Evolutionary conservation across 2,113 vertebrate genomes (phyloP), one percentile per base, ranked within the genome.

Genomic region (Muntiacus muntjak): DNA sequence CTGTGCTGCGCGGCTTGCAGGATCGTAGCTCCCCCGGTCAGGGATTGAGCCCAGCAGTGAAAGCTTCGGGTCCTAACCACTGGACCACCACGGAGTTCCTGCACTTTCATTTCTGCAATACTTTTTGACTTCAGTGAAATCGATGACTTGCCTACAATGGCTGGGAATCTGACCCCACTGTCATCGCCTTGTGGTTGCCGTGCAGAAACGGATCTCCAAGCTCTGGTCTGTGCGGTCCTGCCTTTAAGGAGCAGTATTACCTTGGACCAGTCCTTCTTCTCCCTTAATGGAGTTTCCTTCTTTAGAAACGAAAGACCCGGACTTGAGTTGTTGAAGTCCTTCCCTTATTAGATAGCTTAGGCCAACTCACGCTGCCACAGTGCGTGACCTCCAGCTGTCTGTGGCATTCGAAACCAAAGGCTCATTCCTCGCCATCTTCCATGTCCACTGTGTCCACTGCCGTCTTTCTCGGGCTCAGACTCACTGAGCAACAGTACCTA

Each of bases 141-240:
- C 0, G 26, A 30, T 25, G 36, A 3, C 45, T 50, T 67, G 54
- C 33, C 43, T 2, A 0, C 12, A 1, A 8, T 0, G 67, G 11
- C 47, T 11, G 25, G 26, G 40, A 71, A 26, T 89, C 47, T 17
- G 1, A n/a, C 14, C 1, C 33, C 12, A 0, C 9, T 4, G 36
- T 30, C 6, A 1, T 78, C 1, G 0, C 50, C 19, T 15, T 36
- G n/a, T 16, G 21, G 36, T 5, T 62, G 45, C 23, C 1, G 0
- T 21, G 50, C 14, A 1, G 62, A 16, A 11, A 50, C 2, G 7
- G 58, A 52, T 91, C 79, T 52, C 62, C 9, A 14, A 0, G 26
- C 25, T 21, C 33, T 21, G 57, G 17, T 82, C 33, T 54, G 0
- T 10, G 26, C 13, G 52, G 19, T 58, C 50, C 36, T 36, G 25